Conservation (phyloP, 2,888 invertebrate genomes). For the Tipula unca region DNA sequence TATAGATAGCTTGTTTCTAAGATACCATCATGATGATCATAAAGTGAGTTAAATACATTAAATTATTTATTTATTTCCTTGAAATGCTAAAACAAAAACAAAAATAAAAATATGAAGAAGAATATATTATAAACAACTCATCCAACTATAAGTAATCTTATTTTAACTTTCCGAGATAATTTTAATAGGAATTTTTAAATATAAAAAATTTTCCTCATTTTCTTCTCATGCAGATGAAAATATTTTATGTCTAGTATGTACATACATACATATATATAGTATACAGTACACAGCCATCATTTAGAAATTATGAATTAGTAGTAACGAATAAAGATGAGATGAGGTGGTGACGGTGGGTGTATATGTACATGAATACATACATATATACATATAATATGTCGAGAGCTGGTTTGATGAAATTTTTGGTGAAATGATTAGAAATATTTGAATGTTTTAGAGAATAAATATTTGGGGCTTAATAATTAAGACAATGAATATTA, state of each 20-base stretch:
- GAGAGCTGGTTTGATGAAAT: background rate
- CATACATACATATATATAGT: too few species aligned
- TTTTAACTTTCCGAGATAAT: conserved; percentile 8
- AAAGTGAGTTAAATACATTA: background rate
- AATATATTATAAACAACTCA: conserved; percentile 1
- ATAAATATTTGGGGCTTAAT: background rate
- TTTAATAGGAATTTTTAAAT: background rate
- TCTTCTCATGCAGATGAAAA: background rate
- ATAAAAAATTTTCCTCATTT: background rate
- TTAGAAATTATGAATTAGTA: background rate
- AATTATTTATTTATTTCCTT: conserved; percentile 1
- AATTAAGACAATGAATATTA: conserved; percentile 14
- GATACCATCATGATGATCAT: background rate
- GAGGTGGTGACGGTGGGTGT: background rate
- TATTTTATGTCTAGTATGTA: background rate
- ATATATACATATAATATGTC: too few species aligned
- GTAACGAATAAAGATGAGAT: background rate
- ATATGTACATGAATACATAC: too few species aligned
- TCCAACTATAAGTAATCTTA: conserved; percentile 8
- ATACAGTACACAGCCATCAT: background rate
- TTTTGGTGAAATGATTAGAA: background rate
- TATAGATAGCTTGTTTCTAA: background rate
- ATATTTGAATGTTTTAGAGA: background rate
- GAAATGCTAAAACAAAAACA: background rate
- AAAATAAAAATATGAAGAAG: background rate